Conservation (phyloP, 1,140 invertebrate genomes). For the Sminthurinus signatus region DNA sequence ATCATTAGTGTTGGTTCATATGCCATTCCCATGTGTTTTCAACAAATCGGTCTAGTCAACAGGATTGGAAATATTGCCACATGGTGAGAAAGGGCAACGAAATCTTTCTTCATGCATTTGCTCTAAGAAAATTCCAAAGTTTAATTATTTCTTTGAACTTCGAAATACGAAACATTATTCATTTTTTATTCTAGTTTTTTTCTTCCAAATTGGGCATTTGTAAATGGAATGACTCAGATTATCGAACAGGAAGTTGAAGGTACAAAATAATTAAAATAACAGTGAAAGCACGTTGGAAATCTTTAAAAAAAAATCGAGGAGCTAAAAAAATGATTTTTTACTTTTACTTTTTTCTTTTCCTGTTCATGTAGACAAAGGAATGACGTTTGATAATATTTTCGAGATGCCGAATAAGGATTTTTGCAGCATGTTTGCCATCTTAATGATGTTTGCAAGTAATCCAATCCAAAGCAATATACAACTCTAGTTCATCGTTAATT, state of each 20-base stretch:
- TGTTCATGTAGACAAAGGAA: neutral
- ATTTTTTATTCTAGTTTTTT: too few relatives aligned
- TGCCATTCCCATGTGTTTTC: constrained; percentile 1
- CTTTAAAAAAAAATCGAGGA: too few relatives aligned
- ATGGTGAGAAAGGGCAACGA: too few relatives aligned
- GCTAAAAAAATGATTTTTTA: neutral
- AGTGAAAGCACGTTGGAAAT: too few relatives aligned
- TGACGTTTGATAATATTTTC: constrained; percentile 1
- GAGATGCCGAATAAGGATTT: neutral
- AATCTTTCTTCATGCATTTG: too few relatives aligned
- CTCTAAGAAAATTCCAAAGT: too few relatives aligned
- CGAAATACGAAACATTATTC: too few relatives aligned
- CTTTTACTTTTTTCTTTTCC: neutral
- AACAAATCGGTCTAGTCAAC: constrained; percentile 3
- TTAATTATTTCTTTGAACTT: too few relatives aligned
- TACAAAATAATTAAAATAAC: constrained; percentile 7
- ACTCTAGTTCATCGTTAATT: too few relatives aligned
- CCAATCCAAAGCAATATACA: too few relatives aligned
- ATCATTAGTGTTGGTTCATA: neutral
- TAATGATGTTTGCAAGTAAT: neutral
- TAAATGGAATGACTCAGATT: constrained; percentile 7
- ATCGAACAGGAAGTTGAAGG: constrained; percentile 28
- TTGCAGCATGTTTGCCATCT: neutral
- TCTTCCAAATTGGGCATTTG: constrained; percentile 34
- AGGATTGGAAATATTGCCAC: neutral